phyloP scores from a whole-genome alignment of 2,797 vertebrate genomes.

The Sebastes hubbsi region DNA sequence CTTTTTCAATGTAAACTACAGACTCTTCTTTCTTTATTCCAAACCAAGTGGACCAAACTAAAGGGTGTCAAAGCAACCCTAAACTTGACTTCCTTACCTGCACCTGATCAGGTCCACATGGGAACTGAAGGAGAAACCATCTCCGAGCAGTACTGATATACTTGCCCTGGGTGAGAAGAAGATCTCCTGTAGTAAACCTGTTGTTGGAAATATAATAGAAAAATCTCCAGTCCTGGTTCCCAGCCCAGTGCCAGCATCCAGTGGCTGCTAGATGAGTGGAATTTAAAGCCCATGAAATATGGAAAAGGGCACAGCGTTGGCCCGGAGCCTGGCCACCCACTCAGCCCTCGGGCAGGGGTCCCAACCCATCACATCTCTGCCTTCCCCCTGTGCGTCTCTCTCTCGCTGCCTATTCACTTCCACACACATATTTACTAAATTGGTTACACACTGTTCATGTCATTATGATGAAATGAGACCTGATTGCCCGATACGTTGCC shows the following conservation, averaged over 20 bases:
- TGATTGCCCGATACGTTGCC: constrained; percentile 65
- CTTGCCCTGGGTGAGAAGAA: constrained; percentile 9
- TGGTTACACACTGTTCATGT: constrained; percentile 63
- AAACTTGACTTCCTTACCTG: not conserved
- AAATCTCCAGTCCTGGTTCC: constrained; percentile 21
- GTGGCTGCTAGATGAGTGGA: constrained; percentile 48
- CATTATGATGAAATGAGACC: constrained; percentile 67
- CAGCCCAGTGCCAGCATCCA: constrained; percentile 24
- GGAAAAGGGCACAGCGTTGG: constrained; percentile 67
- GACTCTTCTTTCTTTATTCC: not conserved
- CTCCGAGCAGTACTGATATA: not conserved
- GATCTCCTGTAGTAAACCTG: constrained; percentile 25
- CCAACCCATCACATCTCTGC: constrained; percentile 47
- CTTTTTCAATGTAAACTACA: too few species aligned
- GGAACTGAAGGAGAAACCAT: not conserved
- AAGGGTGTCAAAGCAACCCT: not conserved
- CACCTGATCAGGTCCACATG: not conserved
- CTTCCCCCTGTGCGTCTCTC: constrained; percentile 2
- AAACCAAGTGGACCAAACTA: not conserved
- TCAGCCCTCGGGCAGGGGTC: constrained; percentile 61
- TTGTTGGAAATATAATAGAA: constrained; percentile 37
- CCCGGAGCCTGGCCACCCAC: constrained; percentile 62
- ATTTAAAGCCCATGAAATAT: constrained; percentile 76
- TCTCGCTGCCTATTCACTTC: constrained; percentile 17
- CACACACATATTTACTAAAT: constrained; percentile 55